Evolutionary conservation across 1,140 invertebrate genomes (phyloP), one percentile per base, ranked within the genome.

Genomic region (Linepithema humile): DNA sequence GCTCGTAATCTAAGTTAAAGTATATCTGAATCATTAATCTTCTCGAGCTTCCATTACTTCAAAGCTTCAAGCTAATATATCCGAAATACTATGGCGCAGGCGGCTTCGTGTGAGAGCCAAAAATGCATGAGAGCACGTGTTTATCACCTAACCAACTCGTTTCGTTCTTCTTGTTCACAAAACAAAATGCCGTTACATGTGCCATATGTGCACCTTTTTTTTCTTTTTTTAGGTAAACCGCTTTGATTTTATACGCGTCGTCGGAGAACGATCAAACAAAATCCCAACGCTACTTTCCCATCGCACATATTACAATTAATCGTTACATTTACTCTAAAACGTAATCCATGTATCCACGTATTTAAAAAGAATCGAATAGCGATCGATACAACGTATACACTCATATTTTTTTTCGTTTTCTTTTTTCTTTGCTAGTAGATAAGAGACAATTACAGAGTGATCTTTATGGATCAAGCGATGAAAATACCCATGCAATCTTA

Each of bases 51-150:
- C 45, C 77, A 73, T 85, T 82, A 57, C 20, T 50, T 59, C 67
- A 67, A n/a, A n/a, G n/a, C n/a, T n/a, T n/a, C n/a, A 62, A 87
- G 74, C 69, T 86, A 77, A 77, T 77, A 65, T 65, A 85, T 85
- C 23, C 80, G 64, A 55, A 82, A 85, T 83, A 87, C 70, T 86
- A 83, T 83, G 64, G 84, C 78, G 55, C 82, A 83, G 70, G 32
- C 72, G 70, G 32, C 50, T 87, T 82, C 53, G 17, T 32, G 40
- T 43, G 23, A 85, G 48, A 85, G 84, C 85, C 78, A 62, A 83
- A 77, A 87, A 86, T 87, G 85, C 80, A 87, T 70, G 80, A 72
- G 50, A 87, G 80, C 84, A 70, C 40, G 45, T 69, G 20, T 57
- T 45, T 64, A 45, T 59, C 17, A 53, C 23, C 20, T 55, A 69